A percentile compares a stretch with the other conserved stretches of the same genome.
These are phyloP conservation scores for Melozone crissalis DNA, from an alignment of 2,113 vertebrate species.

Conservation along the genomic window DNA sequence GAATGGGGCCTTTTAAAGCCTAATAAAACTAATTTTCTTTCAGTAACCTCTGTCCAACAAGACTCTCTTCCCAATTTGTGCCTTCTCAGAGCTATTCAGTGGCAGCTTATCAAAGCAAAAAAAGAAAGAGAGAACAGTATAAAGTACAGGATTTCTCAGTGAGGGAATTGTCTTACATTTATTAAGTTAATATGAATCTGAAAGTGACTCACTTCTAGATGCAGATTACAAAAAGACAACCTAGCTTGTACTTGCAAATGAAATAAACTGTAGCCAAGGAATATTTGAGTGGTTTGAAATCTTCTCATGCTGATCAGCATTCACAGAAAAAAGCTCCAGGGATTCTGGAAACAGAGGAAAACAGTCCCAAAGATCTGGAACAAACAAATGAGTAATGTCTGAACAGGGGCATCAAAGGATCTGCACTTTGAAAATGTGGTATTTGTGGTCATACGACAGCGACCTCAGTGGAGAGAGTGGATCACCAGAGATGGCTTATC, in stretches of 20 bases:
- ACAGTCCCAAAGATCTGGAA: background rate
- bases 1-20: background rate
- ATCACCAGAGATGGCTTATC: slow-evolving; percentile 43
- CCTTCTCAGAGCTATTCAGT: background rate
- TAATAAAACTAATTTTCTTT: background rate
- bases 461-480: slow-evolving; percentile 43
- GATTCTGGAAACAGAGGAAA: background rate
- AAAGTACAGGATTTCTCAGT: too few species aligned
- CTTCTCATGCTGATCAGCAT: background rate
- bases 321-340: background rate
- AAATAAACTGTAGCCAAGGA: background rate
- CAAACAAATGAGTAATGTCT: background rate
- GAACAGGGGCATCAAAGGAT: background rate
- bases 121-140: background rate
- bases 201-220: background rate
- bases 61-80: fast-evolving
- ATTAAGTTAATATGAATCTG: background rate
- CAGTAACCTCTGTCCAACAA: background rate
- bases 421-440: background rate
- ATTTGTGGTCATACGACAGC: background rate
- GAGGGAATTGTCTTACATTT: too few species aligned
- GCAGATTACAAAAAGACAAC: background rate
- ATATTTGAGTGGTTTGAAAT: background rate
- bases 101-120: background rate
- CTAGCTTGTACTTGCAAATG: background rate